Base-by-base conservation (phyloP, 2,888 invertebrate species). In the Platerodrilus igneus region DNA sequence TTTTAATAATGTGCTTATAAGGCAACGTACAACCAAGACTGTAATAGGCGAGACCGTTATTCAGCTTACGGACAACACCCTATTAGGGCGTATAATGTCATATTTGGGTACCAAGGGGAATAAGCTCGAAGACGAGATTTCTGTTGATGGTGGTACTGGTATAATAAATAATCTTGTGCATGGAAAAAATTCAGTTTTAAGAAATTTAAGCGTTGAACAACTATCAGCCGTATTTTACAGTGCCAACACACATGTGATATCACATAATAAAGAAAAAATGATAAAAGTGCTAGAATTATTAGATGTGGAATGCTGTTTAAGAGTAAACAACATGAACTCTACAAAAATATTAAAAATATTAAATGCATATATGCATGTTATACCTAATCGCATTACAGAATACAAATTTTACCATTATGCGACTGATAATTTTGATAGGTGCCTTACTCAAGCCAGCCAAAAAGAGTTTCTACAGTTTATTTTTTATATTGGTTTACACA, bases 401-500 rank as follows among this genome's bases (percentile, higher is more conserved):
- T 54, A 53, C 30, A 52, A 54, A 17, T 67, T 61, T 50, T 68
- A 63, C 47, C 42, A 55, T 14, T 23, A 38, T n/a, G 58, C 59
- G 5, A 46, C 66, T 8, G 40, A 61, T 23, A 39, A 53, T 34
- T 48, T 67, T 26, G 47, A 48, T 29, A 37, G 40, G 18, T 42
- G 52, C 30, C 42, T 57, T 28, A 37, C 54, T 15, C 42, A 37
- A 31, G 47, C 64, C 15, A 48, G 45, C n/a, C 59, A 56, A 49
- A 53, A 56, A 20, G 59, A 68, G 25, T 47, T 66, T 18, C 41
- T 69, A 17, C 62, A 67, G 40, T 52, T 64, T 9, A 59, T 68
- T 35, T 69, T 67, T 53, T 68, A 64, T 52, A 48, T 65, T 23
- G 64, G 64, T 16, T 51, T 68, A 22, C 50, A 57, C 42, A 69